Base-by-base conservation (phyloP, 1,140 invertebrate species). In the Halesus radiatus region DNA sequence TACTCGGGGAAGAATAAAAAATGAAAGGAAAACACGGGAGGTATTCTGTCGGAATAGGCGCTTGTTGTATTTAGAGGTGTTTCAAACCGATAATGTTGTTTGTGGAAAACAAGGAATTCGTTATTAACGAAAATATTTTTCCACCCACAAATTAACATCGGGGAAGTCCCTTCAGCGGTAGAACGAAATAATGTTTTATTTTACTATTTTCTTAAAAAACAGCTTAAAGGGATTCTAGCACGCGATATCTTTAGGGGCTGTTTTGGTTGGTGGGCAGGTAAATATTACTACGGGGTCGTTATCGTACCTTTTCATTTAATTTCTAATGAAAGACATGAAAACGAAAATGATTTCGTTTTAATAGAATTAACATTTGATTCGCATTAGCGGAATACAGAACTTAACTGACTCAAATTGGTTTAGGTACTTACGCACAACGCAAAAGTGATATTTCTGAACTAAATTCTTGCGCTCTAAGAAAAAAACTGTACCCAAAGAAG, bases 41-140 rank as follows among this genome's bases (percentile, higher is more conserved):
- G 75, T 53, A 76, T 76, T 76, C 56, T 64, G 75, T 64, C 58
- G 32, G 37, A 76, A 76, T 10, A 75, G 54, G 50, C 75, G 64
- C 64, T 66, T 52, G 75, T 66, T 76, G 75, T 76, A 52, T 66
- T 76, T 56, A 70, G 66, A 79, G 53, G 66, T 79, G 77, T 79
- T 72, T 53, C 32, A 72, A 79, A 79, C 26, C 50, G 53, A 79
- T 73, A 72, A 79, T 79, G 26, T 60, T 79, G 77, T 79, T 79
- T 79, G 77, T 56, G 52, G 50, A 79, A 73, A 79, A 68, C 76
- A 72, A 79, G 72, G 50, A 70, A 37, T 72, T 58, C 23, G 62
- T 76, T 75, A 75, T 72, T 52, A 72, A 72, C 68, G 68, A 52
- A 75, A 75, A 75, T 58, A 58, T 75, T 75, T 75, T 58, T 26